phyloP scores from a whole-genome alignment of 2,113 vertebrate species.

The Serilophus lunatus region DNA sequence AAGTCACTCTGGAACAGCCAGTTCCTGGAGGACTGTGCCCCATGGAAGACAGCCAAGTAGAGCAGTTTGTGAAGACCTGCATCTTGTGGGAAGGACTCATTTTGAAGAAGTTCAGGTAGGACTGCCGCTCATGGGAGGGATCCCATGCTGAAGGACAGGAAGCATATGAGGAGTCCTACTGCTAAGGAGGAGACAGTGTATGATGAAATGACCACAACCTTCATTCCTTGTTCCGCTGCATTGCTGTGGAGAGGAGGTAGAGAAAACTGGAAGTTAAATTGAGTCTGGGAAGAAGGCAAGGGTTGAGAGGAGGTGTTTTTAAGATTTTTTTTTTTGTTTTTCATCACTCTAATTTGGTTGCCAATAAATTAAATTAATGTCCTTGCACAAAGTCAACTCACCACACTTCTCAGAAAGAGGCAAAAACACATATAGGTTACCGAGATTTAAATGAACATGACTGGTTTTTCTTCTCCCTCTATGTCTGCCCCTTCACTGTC shows the following conservation, averaged over 20 bases:
- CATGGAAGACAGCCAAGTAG: neutral
- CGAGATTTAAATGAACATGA: neutral
- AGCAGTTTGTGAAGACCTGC: neutral
- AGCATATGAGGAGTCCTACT: neutral
- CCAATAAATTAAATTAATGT: neutral
- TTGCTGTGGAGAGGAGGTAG: neutral
- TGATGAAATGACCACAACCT: neutral
- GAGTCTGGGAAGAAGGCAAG: neutral
- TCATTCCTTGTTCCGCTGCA: neutral
- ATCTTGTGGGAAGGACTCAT: neutral
- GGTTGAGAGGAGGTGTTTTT: too few species aligned
- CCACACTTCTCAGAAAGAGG: neutral
- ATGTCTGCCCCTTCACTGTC: neutral
- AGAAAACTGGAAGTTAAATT: neutral
- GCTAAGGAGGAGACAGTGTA: neutral
- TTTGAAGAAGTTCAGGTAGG: neutral
- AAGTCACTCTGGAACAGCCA: too few species aligned
- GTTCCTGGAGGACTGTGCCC: neutral
- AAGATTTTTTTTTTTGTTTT: too few species aligned
- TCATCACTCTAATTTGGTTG: neutral
- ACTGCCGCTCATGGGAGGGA: neutral
- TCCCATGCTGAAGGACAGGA: neutral
- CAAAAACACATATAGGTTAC: neutral
- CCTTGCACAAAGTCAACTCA: neutral
- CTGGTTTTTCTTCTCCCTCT: neutral